These are phyloP conservation scores for Mastomys coucha DNA, from an alignment of 2,113 vertebrate genomes.

Conservation along the genomic window DNA sequence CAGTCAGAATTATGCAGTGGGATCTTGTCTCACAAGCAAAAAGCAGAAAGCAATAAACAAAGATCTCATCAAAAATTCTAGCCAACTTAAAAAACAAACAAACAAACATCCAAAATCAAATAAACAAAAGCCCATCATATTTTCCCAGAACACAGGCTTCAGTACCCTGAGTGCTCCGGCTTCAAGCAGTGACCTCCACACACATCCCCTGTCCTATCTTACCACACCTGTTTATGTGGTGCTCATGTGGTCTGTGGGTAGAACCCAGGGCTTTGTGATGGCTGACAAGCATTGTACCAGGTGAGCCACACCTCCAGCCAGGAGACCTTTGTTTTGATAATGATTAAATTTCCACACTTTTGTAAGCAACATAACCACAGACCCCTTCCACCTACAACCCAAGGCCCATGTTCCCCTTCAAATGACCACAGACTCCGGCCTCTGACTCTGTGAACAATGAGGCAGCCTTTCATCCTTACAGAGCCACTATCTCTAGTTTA, in stretches of 20 bases:
- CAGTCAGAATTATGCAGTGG: background rate
- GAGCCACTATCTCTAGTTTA: background rate
- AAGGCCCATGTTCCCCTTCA: background rate
- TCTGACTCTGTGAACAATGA: background rate
- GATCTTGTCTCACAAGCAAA: background rate
- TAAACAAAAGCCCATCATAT: background rate
- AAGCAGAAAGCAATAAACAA: background rate
- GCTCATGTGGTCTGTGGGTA: background rate
- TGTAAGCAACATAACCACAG: background rate
- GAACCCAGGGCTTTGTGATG: background rate
- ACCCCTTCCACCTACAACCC: too few species aligned
- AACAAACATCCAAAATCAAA: background rate
- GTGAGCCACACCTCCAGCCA: background rate
- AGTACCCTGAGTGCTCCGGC: background rate
- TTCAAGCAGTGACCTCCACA: background rate
- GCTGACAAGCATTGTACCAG: background rate
- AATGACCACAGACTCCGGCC: background rate
- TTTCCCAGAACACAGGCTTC: background rate
- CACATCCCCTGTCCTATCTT: too few species aligned
- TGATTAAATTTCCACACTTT: background rate
- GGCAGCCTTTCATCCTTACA: background rate
- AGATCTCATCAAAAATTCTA: background rate
- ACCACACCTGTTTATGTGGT: background rate
- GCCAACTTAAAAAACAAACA: background rate
- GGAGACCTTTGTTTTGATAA: background rate